Conservation (phyloP, 1,140 invertebrate genomes). For the Pseudachorutes palmiensis region DNA sequence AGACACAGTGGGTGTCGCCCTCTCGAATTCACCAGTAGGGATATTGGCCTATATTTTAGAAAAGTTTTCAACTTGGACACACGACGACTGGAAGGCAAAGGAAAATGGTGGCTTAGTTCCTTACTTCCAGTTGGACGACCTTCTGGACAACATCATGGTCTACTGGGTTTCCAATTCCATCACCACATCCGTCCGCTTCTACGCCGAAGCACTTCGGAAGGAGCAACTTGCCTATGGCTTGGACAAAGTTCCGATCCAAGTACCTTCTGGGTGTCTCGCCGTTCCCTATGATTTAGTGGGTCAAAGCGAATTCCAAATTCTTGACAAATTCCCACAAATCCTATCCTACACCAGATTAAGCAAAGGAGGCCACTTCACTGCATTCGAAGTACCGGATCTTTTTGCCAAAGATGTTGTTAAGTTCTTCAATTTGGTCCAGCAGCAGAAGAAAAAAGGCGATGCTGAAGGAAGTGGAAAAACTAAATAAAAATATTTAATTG, state of each 20-base stretch:
- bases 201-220: constrained; percentile 45
- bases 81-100: constrained; percentile 34
- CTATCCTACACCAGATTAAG: neutral
- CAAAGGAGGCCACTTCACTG: constrained; percentile 12
- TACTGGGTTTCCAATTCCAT: constrained; percentile 48
- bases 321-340: constrained; percentile 2
- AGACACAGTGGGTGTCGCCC: constrained; percentile 18
- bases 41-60: constrained; percentile 52
- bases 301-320: neutral
- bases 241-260: constrained; percentile 9
- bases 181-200: constrained; percentile 45
- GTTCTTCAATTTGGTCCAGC: constrained; percentile 5
- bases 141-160: constrained; percentile 50
- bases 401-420: constrained; percentile 16
- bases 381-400: constrained; percentile 14
- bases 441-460: neutral
- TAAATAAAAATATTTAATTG: too few relatives aligned
- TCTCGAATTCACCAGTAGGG: constrained; percentile 42
- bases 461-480: too few relatives aligned
- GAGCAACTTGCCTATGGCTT: neutral
- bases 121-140: constrained; percentile 48
- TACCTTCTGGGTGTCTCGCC: constrained; percentile 5
- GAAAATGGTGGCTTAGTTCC: constrained; percentile 45
- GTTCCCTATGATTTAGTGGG: neutral
- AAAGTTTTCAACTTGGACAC: constrained; percentile 51